Conservation (phyloP, 2,888 invertebrate species). For the Chouioia cunea region DNA sequence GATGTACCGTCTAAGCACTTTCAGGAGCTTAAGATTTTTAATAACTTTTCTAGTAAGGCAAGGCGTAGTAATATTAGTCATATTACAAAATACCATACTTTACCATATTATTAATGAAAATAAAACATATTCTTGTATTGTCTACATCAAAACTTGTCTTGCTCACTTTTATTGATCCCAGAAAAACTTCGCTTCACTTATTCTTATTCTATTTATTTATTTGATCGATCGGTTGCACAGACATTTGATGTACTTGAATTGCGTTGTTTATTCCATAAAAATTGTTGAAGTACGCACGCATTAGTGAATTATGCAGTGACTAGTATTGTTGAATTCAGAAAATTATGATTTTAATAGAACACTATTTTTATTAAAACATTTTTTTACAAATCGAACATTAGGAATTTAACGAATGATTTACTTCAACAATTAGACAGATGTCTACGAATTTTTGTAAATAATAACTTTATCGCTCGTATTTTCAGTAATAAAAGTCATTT, state of each 20-base stretch:
- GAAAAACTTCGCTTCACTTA: constrained; percentile 7
- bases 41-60: constrained; percentile 47
- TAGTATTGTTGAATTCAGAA: too few species aligned
- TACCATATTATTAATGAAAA: constrained; percentile 36
- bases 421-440: too few species aligned
- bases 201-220: too few species aligned
- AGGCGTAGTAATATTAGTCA: constrained; percentile 45
- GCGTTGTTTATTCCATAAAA: too few species aligned
- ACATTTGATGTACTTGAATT: too few species aligned
- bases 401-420: too few species aligned
- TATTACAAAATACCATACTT: constrained; percentile 42
- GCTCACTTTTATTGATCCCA: constrained; percentile 11
- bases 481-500: constrained; percentile 44
- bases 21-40: constrained; percentile 40
- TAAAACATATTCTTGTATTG: constrained; percentile 35
- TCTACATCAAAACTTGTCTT: constrained; percentile 21
- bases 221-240: too few species aligned
- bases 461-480: constrained; percentile 32
- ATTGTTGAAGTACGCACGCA: too few species aligned
- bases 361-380: too few species aligned
- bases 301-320: too few species aligned
- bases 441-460: constrained; percentile 30
- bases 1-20: constrained; percentile 33
- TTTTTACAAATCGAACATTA: too few species aligned
- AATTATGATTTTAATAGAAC: too few species aligned